phyloP scores from a whole-genome alignment of 2,113 vertebrate genomes.

The Phrynocephalus versicolor region DNA sequence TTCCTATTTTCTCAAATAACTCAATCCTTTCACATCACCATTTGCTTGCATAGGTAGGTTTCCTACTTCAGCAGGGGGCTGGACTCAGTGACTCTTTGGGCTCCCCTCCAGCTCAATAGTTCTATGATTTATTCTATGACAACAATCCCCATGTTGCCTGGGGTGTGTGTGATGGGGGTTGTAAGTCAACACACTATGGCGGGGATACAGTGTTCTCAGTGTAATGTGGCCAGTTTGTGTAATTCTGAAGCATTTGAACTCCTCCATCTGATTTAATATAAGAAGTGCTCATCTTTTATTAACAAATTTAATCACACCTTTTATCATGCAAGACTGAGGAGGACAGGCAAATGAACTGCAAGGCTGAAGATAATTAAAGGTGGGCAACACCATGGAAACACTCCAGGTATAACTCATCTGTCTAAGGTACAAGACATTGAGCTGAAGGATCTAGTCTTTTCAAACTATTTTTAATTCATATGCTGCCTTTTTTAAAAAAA shows the following conservation, averaged over 20 bases:
- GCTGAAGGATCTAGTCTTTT: neutral
- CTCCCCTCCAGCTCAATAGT: too few species aligned
- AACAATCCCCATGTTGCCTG: too few species aligned
- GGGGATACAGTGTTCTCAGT: neutral
- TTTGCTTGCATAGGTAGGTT: too few species aligned
- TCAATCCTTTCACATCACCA: too few species aligned
- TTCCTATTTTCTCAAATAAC: too few species aligned
- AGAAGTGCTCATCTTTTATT: slow-evolving; percentile 14
- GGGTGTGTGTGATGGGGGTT: too few species aligned
- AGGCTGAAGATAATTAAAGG: slow-evolving; percentile 29
- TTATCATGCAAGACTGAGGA: slow-evolving; percentile 3
- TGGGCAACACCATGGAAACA: slow-evolving; percentile 3
- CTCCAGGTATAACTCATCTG: slow-evolving; percentile 5
- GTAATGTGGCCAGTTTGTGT: neutral
- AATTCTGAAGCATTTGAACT: neutral
- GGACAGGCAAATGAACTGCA: slow-evolving; percentile 14
- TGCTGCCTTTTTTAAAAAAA: neutral
- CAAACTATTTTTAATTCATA: neutral
- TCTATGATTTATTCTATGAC: too few species aligned
- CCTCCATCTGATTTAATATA: neutral
- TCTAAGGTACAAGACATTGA: neutral
- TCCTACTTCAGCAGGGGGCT: too few species aligned
- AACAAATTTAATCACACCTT: slow-evolving; percentile 10
- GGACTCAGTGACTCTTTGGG: too few species aligned
- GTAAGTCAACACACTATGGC: neutral